Base-by-base conservation (phyloP, 2,888 invertebrate genomes). In the Scotopteryx bipunctaria region DNA sequence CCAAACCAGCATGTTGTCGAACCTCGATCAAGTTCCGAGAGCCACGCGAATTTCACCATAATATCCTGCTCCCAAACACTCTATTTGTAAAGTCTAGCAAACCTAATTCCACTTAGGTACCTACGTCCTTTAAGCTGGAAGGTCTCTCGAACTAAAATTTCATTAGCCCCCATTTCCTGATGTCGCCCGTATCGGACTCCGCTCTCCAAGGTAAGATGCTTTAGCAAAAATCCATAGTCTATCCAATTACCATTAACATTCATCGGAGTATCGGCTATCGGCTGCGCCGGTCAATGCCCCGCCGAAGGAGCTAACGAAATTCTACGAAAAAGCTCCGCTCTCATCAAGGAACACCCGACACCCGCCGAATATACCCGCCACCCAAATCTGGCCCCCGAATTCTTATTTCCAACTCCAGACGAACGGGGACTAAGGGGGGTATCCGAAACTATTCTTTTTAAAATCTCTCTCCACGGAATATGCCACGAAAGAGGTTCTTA, bases 371-470 rank as follows among this genome's bases (percentile, higher is more conserved):
- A 81, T 83, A 69, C 78, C 79, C 83, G 71, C 81, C 80, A 73
- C 86, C 83, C 81, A 74, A 85, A 83, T 85, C 83, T 81, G 74
- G 77, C 84, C 85, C 84, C 87, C 88, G 72, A 90, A 88, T 89
- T 90, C 88, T 89, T 90, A 86, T 86, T 86, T 83, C 86, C 82
- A 85, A 83, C 89, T 84, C 89, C 88, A 89, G 89, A 88, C 89
- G 54, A 37, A 44, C 41, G 83, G 71, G 72, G 68, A 72, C 56
- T 60, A 51, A 67, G 74, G 83, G 83, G 84, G 83, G 80, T 84
- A 85, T 83, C 85, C 84, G 81, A 88, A 90, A 90, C 89, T 90
- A 89, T 89, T 89, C 88, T 89, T 88, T 89, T 90, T 87, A 89
- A 87, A 89, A 89, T 86, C 86, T 86, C 83, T 86, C 88, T 86